Conservation (phyloP, 1,140 invertebrate species). For the Brachionus plicatilis region DNA sequence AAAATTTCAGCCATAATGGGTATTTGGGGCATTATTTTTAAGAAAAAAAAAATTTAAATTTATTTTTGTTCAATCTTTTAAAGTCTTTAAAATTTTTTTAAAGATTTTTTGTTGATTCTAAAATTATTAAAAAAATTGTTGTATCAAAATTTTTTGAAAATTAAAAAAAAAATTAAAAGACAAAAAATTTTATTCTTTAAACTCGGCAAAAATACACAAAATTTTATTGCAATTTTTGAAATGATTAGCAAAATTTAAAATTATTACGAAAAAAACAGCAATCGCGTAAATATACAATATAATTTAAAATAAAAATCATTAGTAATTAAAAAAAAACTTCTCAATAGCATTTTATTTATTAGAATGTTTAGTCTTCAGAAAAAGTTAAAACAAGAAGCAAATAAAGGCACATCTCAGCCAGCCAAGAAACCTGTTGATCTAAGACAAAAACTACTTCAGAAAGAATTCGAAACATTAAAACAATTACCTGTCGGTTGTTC, state of each 20-base stretch:
- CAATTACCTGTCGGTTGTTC: constrained; percentile 29
- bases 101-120: too few relatives aligned
- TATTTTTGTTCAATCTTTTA: too few relatives aligned
- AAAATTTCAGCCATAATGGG: too few relatives aligned
- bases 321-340: not conserved
- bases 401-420: not conserved
- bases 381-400: constrained; percentile 10
- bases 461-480: constrained; percentile 39
- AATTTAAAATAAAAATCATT: not conserved
- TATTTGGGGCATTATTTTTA: too few relatives aligned
- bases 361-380: constrained; percentile 35
- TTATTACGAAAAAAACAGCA: not conserved
- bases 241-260: constrained; percentile 32
- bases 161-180: not conserved
- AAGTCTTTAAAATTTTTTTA: too few relatives aligned
- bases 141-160: not conserved
- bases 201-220: not conserved
- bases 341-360: not conserved
- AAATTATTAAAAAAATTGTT: too few relatives aligned
- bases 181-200: not conserved
- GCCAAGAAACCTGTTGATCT: constrained; percentile 34
- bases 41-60: too few relatives aligned
- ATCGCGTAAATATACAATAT: not conserved
- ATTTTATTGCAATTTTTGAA: not conserved
- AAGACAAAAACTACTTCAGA: constrained; percentile 37